Base-by-base conservation (phyloP, 64 coral and sea anemone genomes). In the Montipora cactus region DNA sequence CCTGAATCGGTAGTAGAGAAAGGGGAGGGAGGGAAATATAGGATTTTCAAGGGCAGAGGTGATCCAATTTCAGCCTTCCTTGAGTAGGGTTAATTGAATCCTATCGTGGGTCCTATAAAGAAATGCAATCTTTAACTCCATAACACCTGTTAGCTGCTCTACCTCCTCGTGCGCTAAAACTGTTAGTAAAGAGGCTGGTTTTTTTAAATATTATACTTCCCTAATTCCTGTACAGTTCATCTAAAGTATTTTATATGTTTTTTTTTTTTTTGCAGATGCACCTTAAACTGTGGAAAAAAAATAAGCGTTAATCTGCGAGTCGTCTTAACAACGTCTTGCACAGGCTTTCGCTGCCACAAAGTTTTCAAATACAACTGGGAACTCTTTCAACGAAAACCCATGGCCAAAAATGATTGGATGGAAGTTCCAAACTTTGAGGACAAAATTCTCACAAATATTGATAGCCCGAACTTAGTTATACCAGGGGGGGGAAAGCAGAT, bases 401-500 rank as follows among this genome's bases (percentile, higher is more conserved):
- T 58, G 21, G 5, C 4, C 19, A 58, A 71, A 67, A 62, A 77
- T 45, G 64, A 78, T 75, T 95, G 93, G 93, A 15, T 58, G 4
- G 79, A 78, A 13, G 59, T 95, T 8, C 37, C 59, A 46, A 90
- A 85, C 55, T 19, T 95, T 8, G 7, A 79, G 45, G 67, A 90
- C 25, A 95, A 78, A 49, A 82, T 83, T 46, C 52, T 89, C 4
- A 95, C 93, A 2, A 79, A 90, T 69, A 80, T 95, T 7, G 80
- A 80, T 46, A 89, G 93, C 23, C 93, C 93, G n/a, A 90, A 89
- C 55, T 37, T 95, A 5, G 93, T 95, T 8, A 64, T 95, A 12
- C 75, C 93, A 22, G 93, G 93, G 44, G 78, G 87, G 55, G 75
- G 89, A 67, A 44, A 67, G 6, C 11, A 16, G 5, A 7, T 85